A percentile compares a stretch with the other conserved stretches of the same genome.
Evolutionary conservation across 2,113 vertebrate species (phyloP).

Genomic region (Elaphurus davidianus): DNA sequence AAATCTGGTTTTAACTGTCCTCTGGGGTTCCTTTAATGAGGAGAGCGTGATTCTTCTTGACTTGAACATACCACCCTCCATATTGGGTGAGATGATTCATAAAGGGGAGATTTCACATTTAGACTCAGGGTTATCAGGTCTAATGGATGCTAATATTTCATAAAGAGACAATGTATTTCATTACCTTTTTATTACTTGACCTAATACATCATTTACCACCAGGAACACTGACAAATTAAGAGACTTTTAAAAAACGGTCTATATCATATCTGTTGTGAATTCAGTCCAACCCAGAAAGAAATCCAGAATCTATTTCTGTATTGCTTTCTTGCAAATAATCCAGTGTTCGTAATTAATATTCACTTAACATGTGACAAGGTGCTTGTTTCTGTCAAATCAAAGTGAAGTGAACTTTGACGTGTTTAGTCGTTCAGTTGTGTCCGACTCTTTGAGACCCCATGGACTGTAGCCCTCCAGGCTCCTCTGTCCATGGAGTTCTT

Average conservation of each 20-base stretch:
- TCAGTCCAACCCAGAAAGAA: slow-evolving; percentile 45
- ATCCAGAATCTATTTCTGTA: slow-evolving; percentile 49
- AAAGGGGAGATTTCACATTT: slow-evolving; percentile 60
- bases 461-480: not conserved
- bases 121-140: slow-evolving; percentile 52
- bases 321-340: slow-evolving; percentile 67
- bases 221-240: slow-evolving; percentile 64
- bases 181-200: slow-evolving; percentile 67
- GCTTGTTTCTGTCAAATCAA: slow-evolving; percentile 48
- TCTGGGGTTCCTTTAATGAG: not conserved
- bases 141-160: slow-evolving; percentile 73
- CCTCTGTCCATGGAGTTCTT: not conserved
- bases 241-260: slow-evolving; percentile 70
- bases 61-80: not conserved
- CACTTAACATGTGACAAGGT: slow-evolving; percentile 54
- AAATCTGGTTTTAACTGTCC: too few relatives aligned
- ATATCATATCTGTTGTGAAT: slow-evolving; percentile 63
- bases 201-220: slow-evolving; percentile 70
- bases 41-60: not conserved
- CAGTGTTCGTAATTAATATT: slow-evolving; percentile 69
- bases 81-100: not conserved
- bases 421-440: not conserved
- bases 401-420: not conserved
- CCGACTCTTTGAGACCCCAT: not conserved
- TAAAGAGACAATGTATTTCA: slow-evolving; percentile 72